phyloP scores from a whole-genome alignment of 2,888 invertebrate species.

The Philaethria dido region DNA sequence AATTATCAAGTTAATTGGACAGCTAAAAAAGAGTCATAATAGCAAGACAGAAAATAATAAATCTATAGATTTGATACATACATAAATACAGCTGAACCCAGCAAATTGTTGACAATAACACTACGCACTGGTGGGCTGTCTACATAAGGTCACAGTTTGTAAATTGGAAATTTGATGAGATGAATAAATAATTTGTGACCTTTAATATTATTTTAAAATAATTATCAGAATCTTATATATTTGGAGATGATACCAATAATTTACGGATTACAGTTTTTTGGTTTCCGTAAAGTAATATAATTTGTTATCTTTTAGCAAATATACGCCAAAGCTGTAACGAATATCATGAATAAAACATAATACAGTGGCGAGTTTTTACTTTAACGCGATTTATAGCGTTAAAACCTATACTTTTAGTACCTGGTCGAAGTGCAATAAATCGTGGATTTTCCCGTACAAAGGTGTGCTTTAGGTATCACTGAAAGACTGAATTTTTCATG shows the following conservation, averaged over 20 bases:
- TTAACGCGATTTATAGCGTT: constrained; percentile 29
- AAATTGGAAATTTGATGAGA: no score
- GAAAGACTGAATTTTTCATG: constrained; percentile 73
- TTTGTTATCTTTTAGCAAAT: constrained; percentile 16
- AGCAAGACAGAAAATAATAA: no score
- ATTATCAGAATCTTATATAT: no score
- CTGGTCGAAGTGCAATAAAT: constrained; percentile 40
- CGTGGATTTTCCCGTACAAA: constrained; percentile 38
- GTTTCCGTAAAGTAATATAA: background rate
- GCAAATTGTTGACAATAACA: no score
- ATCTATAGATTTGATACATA: no score
- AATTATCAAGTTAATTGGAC: no score
- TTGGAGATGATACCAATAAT: background rate
- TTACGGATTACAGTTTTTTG: background rate
- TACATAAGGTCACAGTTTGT: no score
- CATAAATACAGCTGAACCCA: no score
- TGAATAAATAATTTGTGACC: no score
- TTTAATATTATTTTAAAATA: no score
- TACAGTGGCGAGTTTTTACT: constrained; percentile 41
- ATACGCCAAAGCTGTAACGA: constrained; percentile 48
- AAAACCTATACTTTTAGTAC: constrained; percentile 29
- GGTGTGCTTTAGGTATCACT: constrained; percentile 44
- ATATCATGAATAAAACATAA: constrained; percentile 52
- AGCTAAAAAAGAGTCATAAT: no score
- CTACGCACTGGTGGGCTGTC: no score